phyloP scores from a whole-genome alignment of 2,113 vertebrate genomes.

The Sterna hirundo region DNA sequence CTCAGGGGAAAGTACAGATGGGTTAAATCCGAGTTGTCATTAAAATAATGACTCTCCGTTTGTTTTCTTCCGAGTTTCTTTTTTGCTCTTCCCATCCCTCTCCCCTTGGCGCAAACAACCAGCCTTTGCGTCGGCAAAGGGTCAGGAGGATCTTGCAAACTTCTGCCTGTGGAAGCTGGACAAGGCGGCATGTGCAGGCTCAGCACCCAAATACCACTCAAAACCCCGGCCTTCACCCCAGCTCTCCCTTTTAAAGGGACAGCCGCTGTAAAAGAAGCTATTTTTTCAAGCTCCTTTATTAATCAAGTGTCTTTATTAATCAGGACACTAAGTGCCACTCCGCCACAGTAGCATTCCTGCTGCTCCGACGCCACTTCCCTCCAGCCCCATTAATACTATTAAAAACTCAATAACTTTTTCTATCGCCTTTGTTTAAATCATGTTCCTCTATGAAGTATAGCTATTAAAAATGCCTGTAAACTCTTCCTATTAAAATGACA shows the following conservation, averaged over 20 bases:
- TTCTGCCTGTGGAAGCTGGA: slow-evolving; percentile 58
- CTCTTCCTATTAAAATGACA: slow-evolving; percentile 71
- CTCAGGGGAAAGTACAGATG: slow-evolving; percentile 30
- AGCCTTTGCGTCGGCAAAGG: not conserved
- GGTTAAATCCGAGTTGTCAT: slow-evolving; percentile 47
- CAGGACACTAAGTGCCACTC: slow-evolving; percentile 51
- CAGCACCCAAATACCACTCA: slow-evolving; percentile 64
- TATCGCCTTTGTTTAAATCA: slow-evolving; percentile 69
- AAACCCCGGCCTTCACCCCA: slow-evolving; percentile 30
- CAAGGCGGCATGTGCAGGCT: slow-evolving; percentile 58
- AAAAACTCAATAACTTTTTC: slow-evolving; percentile 42
- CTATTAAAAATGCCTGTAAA: slow-evolving; percentile 70
- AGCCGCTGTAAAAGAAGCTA: slow-evolving; percentile 30
- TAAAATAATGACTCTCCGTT: slow-evolving; percentile 41
- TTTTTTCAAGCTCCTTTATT: slow-evolving; percentile 40
- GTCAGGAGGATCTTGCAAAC: slow-evolving; percentile 54
- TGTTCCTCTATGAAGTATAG: slow-evolving; percentile 42
- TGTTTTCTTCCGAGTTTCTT: slow-evolving; percentile 49
- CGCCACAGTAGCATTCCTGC: slow-evolving; percentile 35
- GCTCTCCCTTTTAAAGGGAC: slow-evolving; percentile 69
- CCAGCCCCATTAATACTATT: slow-evolving; percentile 51
- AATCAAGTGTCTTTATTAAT: slow-evolving; percentile 57
- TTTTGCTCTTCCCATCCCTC: not conserved
- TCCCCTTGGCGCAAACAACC: not conserved
- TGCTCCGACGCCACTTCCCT: slow-evolving; percentile 44